Conservation (phyloP, 2,113 vertebrate genomes). For the Gavialis gangeticus region DNA sequence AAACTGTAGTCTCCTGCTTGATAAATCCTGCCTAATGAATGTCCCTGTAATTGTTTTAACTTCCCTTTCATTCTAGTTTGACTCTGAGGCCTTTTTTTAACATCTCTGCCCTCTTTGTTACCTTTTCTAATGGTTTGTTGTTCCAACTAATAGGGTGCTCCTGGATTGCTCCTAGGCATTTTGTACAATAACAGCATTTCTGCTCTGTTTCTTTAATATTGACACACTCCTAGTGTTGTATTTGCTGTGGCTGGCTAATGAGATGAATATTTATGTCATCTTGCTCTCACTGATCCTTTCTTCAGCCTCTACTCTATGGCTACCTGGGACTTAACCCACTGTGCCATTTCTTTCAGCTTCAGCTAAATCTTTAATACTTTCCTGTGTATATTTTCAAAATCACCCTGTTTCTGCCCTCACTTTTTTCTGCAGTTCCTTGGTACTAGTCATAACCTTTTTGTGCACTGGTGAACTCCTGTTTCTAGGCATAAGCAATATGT, state of each 20-base stretch:
- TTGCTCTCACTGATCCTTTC: fast-evolving
- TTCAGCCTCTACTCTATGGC: constrained; percentile 8
- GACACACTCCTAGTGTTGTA: background rate
- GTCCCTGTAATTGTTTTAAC: background rate
- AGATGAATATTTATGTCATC: background rate
- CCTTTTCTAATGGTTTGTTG: background rate
- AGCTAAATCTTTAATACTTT: background rate
- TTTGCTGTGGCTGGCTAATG: constrained; percentile 1
- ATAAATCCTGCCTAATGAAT: background rate
- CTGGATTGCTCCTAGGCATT: background rate
- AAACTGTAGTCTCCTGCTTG: background rate
- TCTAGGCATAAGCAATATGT: background rate
- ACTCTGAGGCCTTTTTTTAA: background rate
- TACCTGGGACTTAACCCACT: background rate
- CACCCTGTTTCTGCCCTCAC: background rate
- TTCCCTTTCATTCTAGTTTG: background rate
- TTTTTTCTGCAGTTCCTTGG: background rate
- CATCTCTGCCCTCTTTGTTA: background rate
- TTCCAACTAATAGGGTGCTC: background rate
- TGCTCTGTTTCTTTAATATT: background rate
- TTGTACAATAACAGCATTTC: background rate
- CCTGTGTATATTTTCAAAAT: background rate
- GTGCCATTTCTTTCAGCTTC: constrained; percentile 6
- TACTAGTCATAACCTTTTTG: no score
- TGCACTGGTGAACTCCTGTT: background rate